Percentiles rank a stretch among this genome's conserved stretches.
These are phyloP conservation scores for Drosophila pectinifera DNA, from an alignment of 1,140 invertebrate genomes.

Conservation along the genomic window DNA sequence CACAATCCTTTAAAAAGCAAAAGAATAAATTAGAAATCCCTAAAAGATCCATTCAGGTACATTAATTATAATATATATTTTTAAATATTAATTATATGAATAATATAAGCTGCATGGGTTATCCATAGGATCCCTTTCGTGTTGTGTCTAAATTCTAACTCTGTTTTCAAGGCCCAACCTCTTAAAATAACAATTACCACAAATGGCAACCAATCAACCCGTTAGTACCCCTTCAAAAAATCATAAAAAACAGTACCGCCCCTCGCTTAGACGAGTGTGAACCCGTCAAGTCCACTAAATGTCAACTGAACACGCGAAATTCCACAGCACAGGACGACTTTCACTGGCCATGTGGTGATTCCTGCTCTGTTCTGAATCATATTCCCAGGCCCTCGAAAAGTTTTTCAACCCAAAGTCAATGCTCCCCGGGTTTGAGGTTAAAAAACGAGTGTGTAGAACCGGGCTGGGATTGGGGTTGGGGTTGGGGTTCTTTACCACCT, in stretches of 20 bases:
- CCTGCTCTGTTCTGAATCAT: constrained; percentile 56
- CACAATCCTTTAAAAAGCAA: too few species aligned
- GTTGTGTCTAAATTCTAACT: not conserved
- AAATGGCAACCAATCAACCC: constrained; percentile 32
- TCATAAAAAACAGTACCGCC: constrained; percentile 64
- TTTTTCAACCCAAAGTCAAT: constrained; percentile 50
- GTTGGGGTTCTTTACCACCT: not conserved
- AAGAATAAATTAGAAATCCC: too few species aligned
- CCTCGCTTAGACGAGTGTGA: constrained; percentile 69
- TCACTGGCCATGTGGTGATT: constrained; percentile 59
- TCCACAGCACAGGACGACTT: constrained; percentile 59
- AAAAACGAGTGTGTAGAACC: not conserved
- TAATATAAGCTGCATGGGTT: too few species aligned
- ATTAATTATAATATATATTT: not conserved
- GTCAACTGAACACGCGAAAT: constrained; percentile 80
- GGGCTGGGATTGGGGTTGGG: too few species aligned
- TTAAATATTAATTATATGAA: not conserved
- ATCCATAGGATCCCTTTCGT: too few species aligned
- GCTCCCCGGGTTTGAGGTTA: constrained; percentile 16
- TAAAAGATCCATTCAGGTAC: too few species aligned
- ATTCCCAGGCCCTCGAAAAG: constrained; percentile 18
- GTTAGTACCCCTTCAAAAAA: constrained; percentile 18
- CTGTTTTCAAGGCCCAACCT: not conserved
- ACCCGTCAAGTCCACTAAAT: constrained; percentile 78
- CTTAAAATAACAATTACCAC: constrained; percentile 2